Evolutionary conservation across 2,797 vertebrate genomes (phyloP).

Genomic region (Poecile montanus): DNA sequence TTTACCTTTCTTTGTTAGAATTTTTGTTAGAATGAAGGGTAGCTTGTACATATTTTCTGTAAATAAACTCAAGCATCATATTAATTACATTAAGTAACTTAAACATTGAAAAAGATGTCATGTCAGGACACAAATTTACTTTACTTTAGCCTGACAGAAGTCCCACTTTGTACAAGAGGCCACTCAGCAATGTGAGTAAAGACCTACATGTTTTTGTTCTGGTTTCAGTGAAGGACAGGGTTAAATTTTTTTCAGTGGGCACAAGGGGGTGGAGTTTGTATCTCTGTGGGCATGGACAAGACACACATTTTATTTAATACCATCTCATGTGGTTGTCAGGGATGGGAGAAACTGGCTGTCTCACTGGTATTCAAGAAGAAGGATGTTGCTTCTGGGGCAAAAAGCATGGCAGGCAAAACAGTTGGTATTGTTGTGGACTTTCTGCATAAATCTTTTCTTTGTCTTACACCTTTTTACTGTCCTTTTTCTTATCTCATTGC

Average conservation of each 20-base stretch:
- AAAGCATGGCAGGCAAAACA: rapidly evolving
- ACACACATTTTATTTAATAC: neutral
- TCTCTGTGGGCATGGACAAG: neutral
- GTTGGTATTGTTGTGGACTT: neutral
- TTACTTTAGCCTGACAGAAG: neutral
- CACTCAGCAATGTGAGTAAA: neutral
- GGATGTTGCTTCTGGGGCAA: neutral
- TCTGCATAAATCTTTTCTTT: neutral
- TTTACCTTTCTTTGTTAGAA: neutral
- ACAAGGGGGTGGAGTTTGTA: neutral
- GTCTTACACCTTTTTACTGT: neutral
- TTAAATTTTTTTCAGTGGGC: neutral
- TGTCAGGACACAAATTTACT: neutral
- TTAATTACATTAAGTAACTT: neutral
- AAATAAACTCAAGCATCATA: neutral
- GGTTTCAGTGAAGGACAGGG: neutral
- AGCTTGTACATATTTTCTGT: neutral
- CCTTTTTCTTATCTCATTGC: neutral
- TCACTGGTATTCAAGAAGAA: neutral
- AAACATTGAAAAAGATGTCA: neutral
- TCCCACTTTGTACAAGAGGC: neutral
- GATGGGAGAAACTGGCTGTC: too few species aligned
- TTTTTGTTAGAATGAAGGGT: neutral
- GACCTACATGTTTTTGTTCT: neutral
- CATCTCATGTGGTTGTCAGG: too few species aligned